Conservation (phyloP, 2,888 invertebrate species). For the Chirona hameri region DNA sequence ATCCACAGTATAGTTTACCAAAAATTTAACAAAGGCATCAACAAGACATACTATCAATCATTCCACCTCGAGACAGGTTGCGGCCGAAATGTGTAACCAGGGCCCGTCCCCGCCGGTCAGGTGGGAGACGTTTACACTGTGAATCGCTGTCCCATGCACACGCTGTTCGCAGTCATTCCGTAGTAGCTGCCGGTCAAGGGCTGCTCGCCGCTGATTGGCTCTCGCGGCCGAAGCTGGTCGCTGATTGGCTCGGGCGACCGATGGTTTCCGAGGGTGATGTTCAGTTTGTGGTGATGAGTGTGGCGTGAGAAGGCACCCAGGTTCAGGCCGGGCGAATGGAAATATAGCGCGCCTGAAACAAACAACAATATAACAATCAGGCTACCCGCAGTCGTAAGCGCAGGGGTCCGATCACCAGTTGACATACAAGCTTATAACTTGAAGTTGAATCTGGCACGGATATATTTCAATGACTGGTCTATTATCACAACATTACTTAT, state of each 20-base stretch:
- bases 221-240: not conserved
- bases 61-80: not conserved
- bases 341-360: not conserved
- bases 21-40: constrained; percentile 4
- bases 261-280: not conserved
- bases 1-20: constrained; percentile 23
- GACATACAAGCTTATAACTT: no score
- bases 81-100: not conserved
- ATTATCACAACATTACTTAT: no score
- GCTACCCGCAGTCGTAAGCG: no score
- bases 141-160: not conserved
- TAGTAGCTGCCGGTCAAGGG: not conserved
- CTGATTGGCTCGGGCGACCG: not conserved
- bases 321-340: not conserved
- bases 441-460: no score
- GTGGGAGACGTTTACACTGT: not conserved
- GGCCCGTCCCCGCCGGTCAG: not conserved
- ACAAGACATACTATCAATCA: not conserved
- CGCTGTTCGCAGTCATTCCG: not conserved
- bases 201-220: not conserved
- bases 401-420: no score
- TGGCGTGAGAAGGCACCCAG: not conserved
- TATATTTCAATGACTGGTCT: no score
- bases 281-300: not conserved
- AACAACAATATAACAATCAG: no score